Percentiles rank a stretch among this genome's conserved stretches.
These are phyloP conservation scores for Hephaestus fuliginosus DNA, from an alignment of 2,797 vertebrate species.

Conservation along the genomic window DNA sequence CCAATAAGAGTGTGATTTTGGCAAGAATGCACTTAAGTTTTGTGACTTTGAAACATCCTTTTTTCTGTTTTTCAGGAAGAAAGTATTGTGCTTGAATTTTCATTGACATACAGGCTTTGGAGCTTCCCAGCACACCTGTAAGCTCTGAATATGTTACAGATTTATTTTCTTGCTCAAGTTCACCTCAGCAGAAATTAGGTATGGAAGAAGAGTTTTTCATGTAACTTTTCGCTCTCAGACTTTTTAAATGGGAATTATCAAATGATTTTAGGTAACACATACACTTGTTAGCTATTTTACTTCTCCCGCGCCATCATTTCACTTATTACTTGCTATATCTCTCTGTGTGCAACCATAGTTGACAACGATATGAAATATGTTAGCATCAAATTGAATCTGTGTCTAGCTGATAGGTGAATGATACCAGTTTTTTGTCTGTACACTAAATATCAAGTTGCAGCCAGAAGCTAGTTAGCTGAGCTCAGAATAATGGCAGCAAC, in stretches of 20 bases:
- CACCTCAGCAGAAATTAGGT: neutral
- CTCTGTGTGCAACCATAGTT: neutral
- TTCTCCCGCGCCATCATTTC: neutral
- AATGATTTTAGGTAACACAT: neutral
- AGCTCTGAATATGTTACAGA: neutral
- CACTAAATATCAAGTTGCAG: neutral
- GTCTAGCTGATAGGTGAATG: neutral
- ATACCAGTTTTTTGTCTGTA: neutral
- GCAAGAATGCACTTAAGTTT: neutral
- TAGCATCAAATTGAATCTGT: neutral
- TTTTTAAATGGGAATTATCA: neutral
- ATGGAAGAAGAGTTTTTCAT: neutral
- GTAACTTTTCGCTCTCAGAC: neutral
- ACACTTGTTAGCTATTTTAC: neutral
- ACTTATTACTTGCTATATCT: neutral
- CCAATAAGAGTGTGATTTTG: neutral
- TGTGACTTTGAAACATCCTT: slow-evolving; percentile 11
- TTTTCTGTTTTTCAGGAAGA: neutral
- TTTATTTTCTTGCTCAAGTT: neutral
- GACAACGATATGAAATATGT: neutral
- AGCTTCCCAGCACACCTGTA: neutral
- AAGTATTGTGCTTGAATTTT: neutral
- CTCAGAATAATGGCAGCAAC: neutral
- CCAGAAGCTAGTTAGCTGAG: neutral
- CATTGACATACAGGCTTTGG: neutral